Conservation (phyloP, 2,888 invertebrate genomes). For the Leucophenga maculata region DNA sequence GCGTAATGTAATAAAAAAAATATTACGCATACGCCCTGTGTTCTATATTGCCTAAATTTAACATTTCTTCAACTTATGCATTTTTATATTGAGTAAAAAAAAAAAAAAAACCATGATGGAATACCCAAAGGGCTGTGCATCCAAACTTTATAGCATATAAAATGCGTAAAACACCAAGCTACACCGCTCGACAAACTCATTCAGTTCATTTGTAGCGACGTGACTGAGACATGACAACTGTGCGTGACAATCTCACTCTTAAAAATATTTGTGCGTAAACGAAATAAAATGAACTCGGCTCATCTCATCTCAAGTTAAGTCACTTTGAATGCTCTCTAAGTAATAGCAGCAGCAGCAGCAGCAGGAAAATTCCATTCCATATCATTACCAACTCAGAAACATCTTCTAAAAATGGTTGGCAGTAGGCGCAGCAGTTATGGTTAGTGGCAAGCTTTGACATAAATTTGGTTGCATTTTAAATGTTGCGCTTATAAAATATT, state of each 20-base stretch:
- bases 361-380: slow-evolving; percentile 26
- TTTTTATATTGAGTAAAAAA: background rate
- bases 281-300: background rate
- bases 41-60: slow-evolving; percentile 28
- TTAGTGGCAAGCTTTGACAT: slow-evolving; percentile 55
- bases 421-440: slow-evolving; percentile 50
- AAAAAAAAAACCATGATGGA: background rate
- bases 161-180: background rate
- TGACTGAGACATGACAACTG: slow-evolving; percentile 14
- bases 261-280: no score
- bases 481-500: slow-evolving; percentile 46
- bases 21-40: slow-evolving; percentile 42
- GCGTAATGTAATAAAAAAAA: slow-evolving; percentile 2
- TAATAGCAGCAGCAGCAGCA: slow-evolving; percentile 49
- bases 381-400: background rate
- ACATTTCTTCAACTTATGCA: slow-evolving; percentile 31
- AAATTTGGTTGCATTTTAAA: slow-evolving; percentile 62
- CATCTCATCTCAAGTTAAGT: background rate
- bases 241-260: background rate
- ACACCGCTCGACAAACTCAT: background rate
- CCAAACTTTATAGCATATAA: no score
- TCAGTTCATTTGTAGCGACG: background rate
- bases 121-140: background rate
- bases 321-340: background rate
- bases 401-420: background rate